Evolutionary conservation across 2,797 vertebrate species (phyloP), one percentile per base, ranked within the genome.

Genomic region (Sternarchorhynchus goeldii): DNA sequence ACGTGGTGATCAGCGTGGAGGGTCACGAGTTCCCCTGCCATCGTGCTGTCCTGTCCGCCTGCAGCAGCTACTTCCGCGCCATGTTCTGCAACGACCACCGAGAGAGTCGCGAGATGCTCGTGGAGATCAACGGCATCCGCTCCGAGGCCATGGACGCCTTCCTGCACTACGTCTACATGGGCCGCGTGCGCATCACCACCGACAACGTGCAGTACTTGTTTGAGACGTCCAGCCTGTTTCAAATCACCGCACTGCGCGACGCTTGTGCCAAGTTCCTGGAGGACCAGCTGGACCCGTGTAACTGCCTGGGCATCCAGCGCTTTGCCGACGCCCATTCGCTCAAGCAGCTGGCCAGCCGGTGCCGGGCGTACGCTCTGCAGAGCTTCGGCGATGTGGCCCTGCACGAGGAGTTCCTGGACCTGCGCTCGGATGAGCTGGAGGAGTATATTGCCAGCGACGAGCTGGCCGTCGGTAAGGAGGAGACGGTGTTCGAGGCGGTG

Each of bases 1-100:
- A 99, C 6, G 97, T 99, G 25, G 94, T 99, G 75, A 98, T 99
- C 90, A 97, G 96, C 1, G 98, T 98, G 81, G 95, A 99, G 89
- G 97, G 97, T 14, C 94, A 92, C 0, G 96, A 99, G 90, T 99
- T 99, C 78, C 97, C 96, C 6, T 99, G 98, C 91, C 98, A 99
- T 62, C 94, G 97, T 0, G 97, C 97, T 0, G 95, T 99, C 34
- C 96, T 99, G 73, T 98, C 97, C 0, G 96, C 97, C 67, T 99
- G 96, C 90, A 99, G 97, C 74, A 96, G 95, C 87, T 99, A 99
- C 90, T 99, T 99, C 90, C 93, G 96, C 81, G 97, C 98, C 72
- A 99, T 99, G 98, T 99, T 99, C 87, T 98, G 96, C 89, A 99
- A 99, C 0, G 97, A 99, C 86, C 97, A 98, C 85, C 90, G 97